Conservation (phyloP, 2,113 vertebrate genomes). For the Stegastes partitus region DNA sequence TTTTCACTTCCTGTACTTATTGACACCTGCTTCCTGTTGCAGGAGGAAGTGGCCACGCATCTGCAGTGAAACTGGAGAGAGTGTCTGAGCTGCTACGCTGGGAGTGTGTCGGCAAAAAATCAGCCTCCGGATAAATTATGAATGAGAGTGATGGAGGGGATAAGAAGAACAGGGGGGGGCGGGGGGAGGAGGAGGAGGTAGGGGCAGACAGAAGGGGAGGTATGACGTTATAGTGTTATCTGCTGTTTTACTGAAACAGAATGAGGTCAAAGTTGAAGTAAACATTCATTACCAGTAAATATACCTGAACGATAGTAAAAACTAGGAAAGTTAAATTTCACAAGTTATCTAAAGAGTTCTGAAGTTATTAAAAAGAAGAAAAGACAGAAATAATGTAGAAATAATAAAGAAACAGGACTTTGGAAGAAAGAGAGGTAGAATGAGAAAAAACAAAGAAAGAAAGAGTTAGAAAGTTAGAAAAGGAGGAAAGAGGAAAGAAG, state of each 20-base stretch:
- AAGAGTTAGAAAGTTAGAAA: too few relatives aligned
- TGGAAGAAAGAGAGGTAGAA: too few relatives aligned
- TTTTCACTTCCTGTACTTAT: constrained; percentile 86
- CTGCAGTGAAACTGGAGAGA: constrained; percentile 75
- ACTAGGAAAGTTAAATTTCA: too few relatives aligned
- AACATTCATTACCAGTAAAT: too few relatives aligned
- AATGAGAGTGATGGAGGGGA: constrained; percentile 83
- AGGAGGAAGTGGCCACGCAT: constrained; percentile 83
- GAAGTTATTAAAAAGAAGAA: not conserved
- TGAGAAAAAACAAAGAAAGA: too few relatives aligned
- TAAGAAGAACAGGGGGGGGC: constrained; percentile 51
- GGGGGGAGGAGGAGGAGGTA: constrained; percentile 17
- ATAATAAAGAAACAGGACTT: too few relatives aligned
- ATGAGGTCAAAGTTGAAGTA: too few relatives aligned
- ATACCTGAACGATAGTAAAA: too few relatives aligned
- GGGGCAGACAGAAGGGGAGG: too few relatives aligned
- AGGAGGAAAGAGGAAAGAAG: not conserved
- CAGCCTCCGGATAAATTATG: constrained; percentile 87
- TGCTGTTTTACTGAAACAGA: constrained; percentile 80
- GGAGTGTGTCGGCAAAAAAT: constrained; percentile 83
- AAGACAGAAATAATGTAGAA: not conserved
- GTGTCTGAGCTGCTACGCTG: constrained; percentile 71
- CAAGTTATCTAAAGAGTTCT: too few relatives aligned
- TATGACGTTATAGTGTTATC: constrained; percentile 76
- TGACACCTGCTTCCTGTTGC: constrained; percentile 83